phyloP scores from a whole-genome alignment of 2,797 vertebrate genomes.

The Columba guinea region DNA sequence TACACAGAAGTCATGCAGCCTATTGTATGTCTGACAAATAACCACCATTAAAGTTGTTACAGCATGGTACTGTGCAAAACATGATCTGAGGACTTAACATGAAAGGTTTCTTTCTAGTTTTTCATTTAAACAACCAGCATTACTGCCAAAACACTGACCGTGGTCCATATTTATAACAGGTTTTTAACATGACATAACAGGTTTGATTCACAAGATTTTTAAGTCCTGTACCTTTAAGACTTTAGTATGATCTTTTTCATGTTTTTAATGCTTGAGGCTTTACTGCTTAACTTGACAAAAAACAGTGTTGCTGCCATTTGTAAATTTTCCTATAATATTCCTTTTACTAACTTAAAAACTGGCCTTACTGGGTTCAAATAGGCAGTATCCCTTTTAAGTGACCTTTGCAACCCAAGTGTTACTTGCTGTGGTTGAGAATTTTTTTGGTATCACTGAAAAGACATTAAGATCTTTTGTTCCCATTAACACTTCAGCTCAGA shows the following conservation, averaged over 20 bases:
- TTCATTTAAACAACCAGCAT: conserved; percentile 83
- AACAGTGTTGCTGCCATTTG: conserved; percentile 80
- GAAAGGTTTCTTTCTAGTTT: conserved; percentile 64
- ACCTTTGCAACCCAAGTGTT: conserved; percentile 85
- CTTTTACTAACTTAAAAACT: conserved; percentile 79
- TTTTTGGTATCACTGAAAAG: conserved; percentile 61
- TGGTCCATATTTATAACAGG: conserved; percentile 82
- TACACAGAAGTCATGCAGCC: not conserved
- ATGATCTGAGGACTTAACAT: conserved; percentile 50
- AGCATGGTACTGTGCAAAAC: conserved; percentile 8
- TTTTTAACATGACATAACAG: conserved; percentile 82
- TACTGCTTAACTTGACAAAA: conserved; percentile 76
- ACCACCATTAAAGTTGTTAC: conserved; percentile 14
- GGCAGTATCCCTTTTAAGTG: conserved; percentile 83
- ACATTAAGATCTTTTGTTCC: conserved; percentile 55
- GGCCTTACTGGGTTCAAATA: conserved; percentile 80
- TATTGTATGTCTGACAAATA: conserved; percentile 7
- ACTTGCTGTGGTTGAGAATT: conserved; percentile 77
- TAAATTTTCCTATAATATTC: conserved; percentile 79
- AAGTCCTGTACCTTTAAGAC: conserved; percentile 74
- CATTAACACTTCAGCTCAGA: conserved; percentile 49
- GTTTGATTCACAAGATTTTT: conserved; percentile 78
- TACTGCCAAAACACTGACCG: conserved; percentile 81
- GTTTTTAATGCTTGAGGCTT: conserved; percentile 78
- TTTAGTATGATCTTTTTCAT: conserved; percentile 81